phyloP scores from a whole-genome alignment of 2,113 vertebrate species.

The Spea bombifrons region DNA sequence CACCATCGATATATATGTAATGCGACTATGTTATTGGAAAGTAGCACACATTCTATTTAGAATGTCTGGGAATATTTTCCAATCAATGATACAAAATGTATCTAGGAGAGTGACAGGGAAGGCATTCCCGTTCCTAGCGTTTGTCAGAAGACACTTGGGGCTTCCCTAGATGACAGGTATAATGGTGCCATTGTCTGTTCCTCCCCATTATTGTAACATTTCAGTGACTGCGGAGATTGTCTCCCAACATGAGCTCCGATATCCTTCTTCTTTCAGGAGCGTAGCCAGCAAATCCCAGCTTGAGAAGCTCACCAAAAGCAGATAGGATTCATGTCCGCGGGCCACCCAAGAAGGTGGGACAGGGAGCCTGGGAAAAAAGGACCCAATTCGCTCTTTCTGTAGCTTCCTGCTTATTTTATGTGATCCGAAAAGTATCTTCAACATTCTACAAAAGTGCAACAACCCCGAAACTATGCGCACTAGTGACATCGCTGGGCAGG shows the following conservation, averaged over 20 bases:
- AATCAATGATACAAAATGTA: too few relatives aligned
- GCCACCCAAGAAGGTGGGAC: conserved; percentile 40
- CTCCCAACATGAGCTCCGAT: not conserved
- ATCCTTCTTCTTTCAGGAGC: not conserved
- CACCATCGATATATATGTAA: too few relatives aligned
- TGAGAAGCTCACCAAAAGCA: conserved; percentile 17
- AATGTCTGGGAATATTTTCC: too few relatives aligned
- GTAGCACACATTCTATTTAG: too few relatives aligned
- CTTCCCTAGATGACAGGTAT: not conserved
- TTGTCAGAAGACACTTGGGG: not conserved
- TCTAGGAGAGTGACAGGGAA: too few relatives aligned
- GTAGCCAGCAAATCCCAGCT: conserved; percentile 7
- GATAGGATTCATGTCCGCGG: conserved; percentile 37
- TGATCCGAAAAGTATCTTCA: not conserved
- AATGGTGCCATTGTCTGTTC: not conserved
- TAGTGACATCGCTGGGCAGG: not conserved
- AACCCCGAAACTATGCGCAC: not conserved
- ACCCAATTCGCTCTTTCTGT: conserved; percentile 42
- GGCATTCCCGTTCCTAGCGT: not conserved
- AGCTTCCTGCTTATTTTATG: conserved; percentile 54
- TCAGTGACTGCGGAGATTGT: conserved; percentile 2
- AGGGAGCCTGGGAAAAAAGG: conserved; percentile 63
- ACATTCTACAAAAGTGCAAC: not conserved
- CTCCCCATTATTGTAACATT: not conserved
- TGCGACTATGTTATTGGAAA: too few relatives aligned